These are phyloP conservation scores for Limenitis camilla DNA, from an alignment of 2,888 invertebrate genomes.

Conservation along the genomic window DNA sequence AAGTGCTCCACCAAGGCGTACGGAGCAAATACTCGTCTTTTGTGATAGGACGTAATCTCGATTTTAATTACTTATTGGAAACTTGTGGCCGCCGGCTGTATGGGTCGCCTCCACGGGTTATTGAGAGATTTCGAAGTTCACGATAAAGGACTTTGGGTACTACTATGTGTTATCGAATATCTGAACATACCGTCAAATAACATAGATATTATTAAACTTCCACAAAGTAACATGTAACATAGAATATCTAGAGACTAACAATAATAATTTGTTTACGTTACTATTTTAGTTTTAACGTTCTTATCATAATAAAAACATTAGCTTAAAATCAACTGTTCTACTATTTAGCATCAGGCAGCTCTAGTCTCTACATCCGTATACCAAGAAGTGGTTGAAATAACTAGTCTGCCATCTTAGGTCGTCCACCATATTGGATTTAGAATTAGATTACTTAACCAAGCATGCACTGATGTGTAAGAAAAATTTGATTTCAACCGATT, in stretches of 20 bases:
- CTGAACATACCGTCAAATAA: neutral
- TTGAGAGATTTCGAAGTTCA: conserved; percentile 55
- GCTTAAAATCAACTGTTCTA: too few relatives aligned
- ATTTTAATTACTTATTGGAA: conserved; percentile 75
- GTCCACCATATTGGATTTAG: too few relatives aligned
- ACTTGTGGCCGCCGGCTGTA: conserved; percentile 70
- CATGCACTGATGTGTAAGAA: too few relatives aligned
- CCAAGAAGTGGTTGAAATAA: too few relatives aligned
- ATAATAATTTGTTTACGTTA: too few relatives aligned
- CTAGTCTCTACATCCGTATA: too few relatives aligned
- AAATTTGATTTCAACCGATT: too few relatives aligned
- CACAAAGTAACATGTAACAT: neutral
- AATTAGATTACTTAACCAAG: too few relatives aligned
- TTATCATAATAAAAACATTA: too few relatives aligned
- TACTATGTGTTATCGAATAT: conserved; percentile 26
- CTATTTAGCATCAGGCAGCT: too few relatives aligned
- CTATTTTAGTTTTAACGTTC: too few relatives aligned
- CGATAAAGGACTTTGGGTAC: conserved; percentile 34
- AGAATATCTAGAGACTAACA: neutral
- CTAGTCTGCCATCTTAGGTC: too few relatives aligned
- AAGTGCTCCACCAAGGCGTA: conserved; percentile 46
- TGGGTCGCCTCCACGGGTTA: conserved; percentile 59
- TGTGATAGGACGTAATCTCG: conserved; percentile 62
- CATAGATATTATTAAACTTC: neutral
- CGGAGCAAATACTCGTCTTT: conserved; percentile 56